Conservation (phyloP, 2,888 invertebrate genomes). For the Ophioninae sp. region DNA sequence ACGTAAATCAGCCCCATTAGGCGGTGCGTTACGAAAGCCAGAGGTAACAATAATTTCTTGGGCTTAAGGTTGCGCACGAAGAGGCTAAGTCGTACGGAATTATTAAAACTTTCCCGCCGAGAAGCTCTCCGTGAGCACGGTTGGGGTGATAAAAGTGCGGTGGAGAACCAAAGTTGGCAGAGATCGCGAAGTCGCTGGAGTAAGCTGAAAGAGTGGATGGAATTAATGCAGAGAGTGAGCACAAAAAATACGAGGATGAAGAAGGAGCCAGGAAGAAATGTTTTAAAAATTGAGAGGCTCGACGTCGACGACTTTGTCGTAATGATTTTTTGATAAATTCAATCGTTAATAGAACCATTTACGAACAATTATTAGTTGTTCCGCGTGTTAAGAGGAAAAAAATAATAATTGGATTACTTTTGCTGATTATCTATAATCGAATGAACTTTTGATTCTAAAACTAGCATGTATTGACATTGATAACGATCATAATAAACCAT, state of each 20-base stretch:
- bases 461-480: neutral
- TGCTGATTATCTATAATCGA: neutral
- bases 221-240: neutral
- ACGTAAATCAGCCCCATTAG: neutral
- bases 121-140: slow-evolving; percentile 23
- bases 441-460: neutral
- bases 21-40: slow-evolving; percentile 49
- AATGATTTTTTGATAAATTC: slow-evolving; percentile 77
- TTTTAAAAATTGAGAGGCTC: slow-evolving; percentile 8
- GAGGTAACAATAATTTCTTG: slow-evolving; percentile 35
- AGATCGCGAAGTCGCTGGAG: neutral
- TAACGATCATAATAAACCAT: slow-evolving; percentile 3
- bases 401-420: neutral
- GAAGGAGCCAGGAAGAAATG: slow-evolving; percentile 20
- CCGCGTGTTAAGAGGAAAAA: slow-evolving; percentile 16
- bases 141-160: neutral
- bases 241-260: slow-evolving; percentile 5
- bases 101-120: slow-evolving; percentile 62
- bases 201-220: slow-evolving; percentile 11
- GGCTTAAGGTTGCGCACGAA: slow-evolving; percentile 23
- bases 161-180: slow-evolving; percentile 36
- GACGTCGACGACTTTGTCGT: slow-evolving; percentile 52
- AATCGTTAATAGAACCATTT: slow-evolving; percentile 70
- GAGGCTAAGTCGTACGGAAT: slow-evolving; percentile 51
- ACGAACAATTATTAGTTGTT: slow-evolving; percentile 69